phyloP scores from a whole-genome alignment of 2,797 vertebrate species.

The Bradypodion pumilum region DNA sequence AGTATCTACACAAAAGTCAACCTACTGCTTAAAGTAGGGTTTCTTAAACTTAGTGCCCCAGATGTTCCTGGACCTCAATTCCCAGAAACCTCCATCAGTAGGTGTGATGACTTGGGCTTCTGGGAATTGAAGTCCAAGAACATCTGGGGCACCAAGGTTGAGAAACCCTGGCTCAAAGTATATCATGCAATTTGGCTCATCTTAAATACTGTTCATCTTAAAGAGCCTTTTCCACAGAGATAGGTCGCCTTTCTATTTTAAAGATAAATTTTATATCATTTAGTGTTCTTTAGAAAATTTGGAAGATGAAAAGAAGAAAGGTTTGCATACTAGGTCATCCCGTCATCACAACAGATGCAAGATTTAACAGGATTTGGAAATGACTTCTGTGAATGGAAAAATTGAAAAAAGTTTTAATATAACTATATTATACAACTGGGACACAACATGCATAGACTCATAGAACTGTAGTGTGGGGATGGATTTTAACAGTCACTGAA shows the following conservation, averaged over 20 bases:
- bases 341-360: neutral
- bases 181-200: neutral
- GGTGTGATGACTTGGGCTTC: no score
- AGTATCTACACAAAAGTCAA: slow-evolving; percentile 4
- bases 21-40: neutral
- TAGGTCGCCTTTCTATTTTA: neutral
- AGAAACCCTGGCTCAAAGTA: neutral
- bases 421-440: neutral
- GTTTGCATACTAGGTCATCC: neutral
- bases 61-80: no score
- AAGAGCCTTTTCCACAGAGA: neutral
- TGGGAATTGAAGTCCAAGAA: no score
- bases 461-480: no score
- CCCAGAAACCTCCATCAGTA: no score
- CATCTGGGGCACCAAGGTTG: no score
- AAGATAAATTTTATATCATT: neutral
- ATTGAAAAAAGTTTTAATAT: neutral
- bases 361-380: neutral
- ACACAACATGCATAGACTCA: neutral
- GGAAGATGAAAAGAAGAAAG: neutral
- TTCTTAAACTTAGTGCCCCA: no score
- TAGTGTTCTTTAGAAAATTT: neutral
- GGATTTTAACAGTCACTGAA: no score
- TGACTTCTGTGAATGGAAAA: neutral
- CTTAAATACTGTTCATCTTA: neutral